Percentiles rank a stretch among this genome's conserved stretches.
These are phyloP conservation scores for Clarias magur DNA, from an alignment of 2,113 vertebrate genomes.

Conservation along the genomic window DNA sequence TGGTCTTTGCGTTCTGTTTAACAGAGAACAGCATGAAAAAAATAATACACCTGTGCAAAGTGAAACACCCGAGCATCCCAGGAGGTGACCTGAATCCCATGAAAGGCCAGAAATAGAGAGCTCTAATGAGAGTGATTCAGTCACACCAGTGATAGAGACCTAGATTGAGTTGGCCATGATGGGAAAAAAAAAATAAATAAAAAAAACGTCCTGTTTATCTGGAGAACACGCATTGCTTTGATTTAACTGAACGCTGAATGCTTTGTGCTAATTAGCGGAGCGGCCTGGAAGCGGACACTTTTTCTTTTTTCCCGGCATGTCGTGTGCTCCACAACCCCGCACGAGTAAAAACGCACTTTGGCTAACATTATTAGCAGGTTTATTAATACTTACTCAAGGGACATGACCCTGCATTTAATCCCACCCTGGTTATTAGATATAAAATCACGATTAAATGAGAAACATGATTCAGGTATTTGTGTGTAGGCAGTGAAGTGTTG, in stretches of 20 bases:
- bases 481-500: background rate
- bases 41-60: conserved; percentile 19
- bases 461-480: conserved; percentile 5
- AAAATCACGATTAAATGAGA: background rate
- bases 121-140: conserved; percentile 26
- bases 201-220: background rate
- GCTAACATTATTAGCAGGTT: background rate
- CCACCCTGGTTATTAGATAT: background rate
- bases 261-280: background rate
- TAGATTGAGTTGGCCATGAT: background rate
- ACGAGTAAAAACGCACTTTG: background rate
- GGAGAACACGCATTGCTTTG: background rate
- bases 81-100: background rate
- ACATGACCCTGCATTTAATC: background rate
- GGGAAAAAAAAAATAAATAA: too few relatives aligned
- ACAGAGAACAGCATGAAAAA: conserved; percentile 33
- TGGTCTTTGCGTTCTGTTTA: conserved; percentile 29
- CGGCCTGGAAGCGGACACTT: background rate
- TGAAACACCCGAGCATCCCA: background rate
- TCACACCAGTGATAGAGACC: background rate
- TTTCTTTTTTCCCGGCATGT: background rate
- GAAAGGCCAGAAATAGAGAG: conserved; percentile 5
- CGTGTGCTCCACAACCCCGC: background rate
- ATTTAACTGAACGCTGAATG: background rate
- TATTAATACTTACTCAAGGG: background rate